These are phyloP conservation scores for Potamarius usumacintae DNA, from an alignment of 2,113 vertebrate species.

Conservation along the genomic window DNA sequence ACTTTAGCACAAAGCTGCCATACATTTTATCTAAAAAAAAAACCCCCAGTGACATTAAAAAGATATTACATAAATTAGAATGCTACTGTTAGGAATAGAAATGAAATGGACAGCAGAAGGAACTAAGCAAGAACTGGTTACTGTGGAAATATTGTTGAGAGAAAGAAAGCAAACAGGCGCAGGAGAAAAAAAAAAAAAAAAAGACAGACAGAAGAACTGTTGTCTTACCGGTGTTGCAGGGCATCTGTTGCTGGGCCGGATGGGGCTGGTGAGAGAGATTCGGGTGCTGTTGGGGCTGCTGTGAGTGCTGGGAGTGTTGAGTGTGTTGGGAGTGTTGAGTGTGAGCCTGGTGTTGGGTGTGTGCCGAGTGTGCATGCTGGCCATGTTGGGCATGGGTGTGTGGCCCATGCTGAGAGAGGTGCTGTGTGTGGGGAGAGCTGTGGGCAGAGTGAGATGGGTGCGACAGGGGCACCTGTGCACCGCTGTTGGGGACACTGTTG, in stretches of 20 bases:
- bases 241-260: slow-evolving; percentile 83
- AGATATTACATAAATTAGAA: slow-evolving; percentile 24
- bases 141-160: slow-evolving; percentile 20
- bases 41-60: slow-evolving; percentile 9
- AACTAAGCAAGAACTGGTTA: not conserved
- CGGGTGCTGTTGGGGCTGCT: slow-evolving; percentile 71
- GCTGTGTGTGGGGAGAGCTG: slow-evolving; percentile 71
- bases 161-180: not conserved
- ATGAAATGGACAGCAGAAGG: not conserved
- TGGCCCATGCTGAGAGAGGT: slow-evolving; percentile 68
- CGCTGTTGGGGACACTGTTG: slow-evolving; percentile 74
- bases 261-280: slow-evolving; percentile 71
- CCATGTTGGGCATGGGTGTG: slow-evolving; percentile 46
- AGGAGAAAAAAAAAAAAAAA: not conserved
- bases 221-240: slow-evolving; percentile 86
- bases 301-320: slow-evolving; percentile 55
- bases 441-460: slow-evolving; percentile 76
- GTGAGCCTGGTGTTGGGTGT: slow-evolving; percentile 53
- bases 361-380: slow-evolving; percentile 70
- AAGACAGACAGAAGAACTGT: not conserved
- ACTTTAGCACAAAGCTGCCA: slow-evolving; percentile 48
- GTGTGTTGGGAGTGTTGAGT: slow-evolving; percentile 57
- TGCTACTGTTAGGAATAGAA: not conserved
- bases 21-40: slow-evolving; percentile 40
- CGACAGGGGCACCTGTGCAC: slow-evolving; percentile 81